Base-by-base conservation (phyloP, 2,888 invertebrate species). In the Rhorus exstirpatorius region DNA sequence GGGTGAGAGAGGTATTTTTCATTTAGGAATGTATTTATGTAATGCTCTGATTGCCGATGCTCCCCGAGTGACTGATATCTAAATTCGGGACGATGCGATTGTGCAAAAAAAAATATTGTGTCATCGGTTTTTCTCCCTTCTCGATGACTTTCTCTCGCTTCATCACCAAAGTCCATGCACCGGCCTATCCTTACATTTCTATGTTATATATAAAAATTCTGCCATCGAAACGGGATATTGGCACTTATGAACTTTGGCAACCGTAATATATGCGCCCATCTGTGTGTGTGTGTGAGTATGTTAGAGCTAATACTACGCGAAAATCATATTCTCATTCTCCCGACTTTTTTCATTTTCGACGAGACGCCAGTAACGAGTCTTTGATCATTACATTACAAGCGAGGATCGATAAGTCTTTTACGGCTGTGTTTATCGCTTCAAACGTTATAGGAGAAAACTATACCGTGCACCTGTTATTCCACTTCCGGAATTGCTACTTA, bases 401-500 rank as follows among this genome's bases (percentile, higher is more conserved):
- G 60, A 72, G 46, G 35, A 46, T 72, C 72, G 60, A 72, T 72
- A 60, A 60, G 72, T 72, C 72, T 60, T 72, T 60, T 72, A 60
- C 60, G 60, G 31, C 60, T 72, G n/a, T 72, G 60, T 72, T 79
- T 49, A 71, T 72, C 58, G 72, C 35, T 49, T 21, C 1, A 19
- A 65, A 53, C 38, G 46, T 58, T 51, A 21, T 10, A 17, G 74
- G 74, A 63, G 72, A 61, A 55, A 71, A 79, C 46, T 55, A n/a
- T n/a, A 49, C 44, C 44, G 70, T 55, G 49, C 63, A 55, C 49
- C 58, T 38, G 65, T 79, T 58, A 65, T 72, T 35, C 65, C 49
- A 79, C 79, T 79, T 79, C 70, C 79, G 72, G 72, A 79, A 79
- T 65, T n/a, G 19, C 58, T 17, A 41, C 51, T 49, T 61, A 61